Percentiles rank a stretch among this genome's conserved stretches.
Conservation (phyloP, 1,140 invertebrate species). For the Diorhabda carinulata region DNA sequence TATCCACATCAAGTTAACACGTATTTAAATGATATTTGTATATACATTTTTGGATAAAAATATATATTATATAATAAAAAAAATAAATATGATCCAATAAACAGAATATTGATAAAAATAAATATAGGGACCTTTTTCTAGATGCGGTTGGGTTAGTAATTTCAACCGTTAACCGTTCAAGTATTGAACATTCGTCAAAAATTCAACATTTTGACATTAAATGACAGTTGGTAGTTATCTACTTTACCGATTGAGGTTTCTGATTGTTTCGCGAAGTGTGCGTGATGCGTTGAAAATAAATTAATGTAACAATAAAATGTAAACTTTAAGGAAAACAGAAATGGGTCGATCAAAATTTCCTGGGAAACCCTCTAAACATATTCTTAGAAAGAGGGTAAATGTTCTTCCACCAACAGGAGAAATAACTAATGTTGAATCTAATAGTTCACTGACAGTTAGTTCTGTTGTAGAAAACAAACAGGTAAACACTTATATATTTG, state of each 20-base stretch:
- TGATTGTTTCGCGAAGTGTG: conserved; percentile 24
- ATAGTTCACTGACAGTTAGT: conserved; percentile 49
- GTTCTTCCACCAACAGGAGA: conserved; percentile 60
- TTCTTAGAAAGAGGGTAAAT: conserved; percentile 76
- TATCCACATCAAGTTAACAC: too few species aligned
- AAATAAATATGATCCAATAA: too few species aligned
- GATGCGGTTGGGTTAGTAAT: too few species aligned
- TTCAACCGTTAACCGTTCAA: too few species aligned
- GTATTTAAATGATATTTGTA: too few species aligned
- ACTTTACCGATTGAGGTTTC: conserved; percentile 18
- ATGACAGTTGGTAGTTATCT: conserved; percentile 2
- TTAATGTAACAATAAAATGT: conserved; percentile 27
- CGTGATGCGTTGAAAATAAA: conserved; percentile 29
- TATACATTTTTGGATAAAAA: too few species aligned
- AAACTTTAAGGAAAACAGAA: conserved; percentile 38
- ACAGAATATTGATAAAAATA: too few species aligned
- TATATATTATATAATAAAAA: too few species aligned
- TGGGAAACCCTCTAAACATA: conserved; percentile 78
- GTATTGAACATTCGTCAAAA: too few species aligned
- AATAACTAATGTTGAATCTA: conserved; percentile 46
- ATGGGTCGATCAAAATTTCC: conserved; percentile 73
- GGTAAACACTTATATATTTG: conserved; percentile 39
- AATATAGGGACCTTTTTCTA: too few species aligned
- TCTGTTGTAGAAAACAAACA: conserved; percentile 52
- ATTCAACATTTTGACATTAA: not conserved